Base-by-base conservation (phyloP, 2,113 vertebrate species). In the Osmerus eperlanus region DNA sequence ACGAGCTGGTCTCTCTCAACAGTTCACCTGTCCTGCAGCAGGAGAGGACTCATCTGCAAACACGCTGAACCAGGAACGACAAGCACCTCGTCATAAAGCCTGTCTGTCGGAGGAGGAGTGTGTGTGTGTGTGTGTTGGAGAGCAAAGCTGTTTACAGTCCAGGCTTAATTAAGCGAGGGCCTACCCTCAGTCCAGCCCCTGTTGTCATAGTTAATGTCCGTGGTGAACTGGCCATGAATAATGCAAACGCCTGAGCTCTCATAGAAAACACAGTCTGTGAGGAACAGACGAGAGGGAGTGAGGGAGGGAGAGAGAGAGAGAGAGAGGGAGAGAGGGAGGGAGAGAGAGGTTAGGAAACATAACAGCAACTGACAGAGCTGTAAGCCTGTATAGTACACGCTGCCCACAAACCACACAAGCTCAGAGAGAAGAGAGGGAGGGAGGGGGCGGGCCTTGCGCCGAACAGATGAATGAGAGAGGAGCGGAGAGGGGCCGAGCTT, bases 131-230 rank as follows among this genome's bases (percentile, higher is more conserved):
- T 59, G 53, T 41, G 67, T 59, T 8, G 11, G 54, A 15, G 52
- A n/a, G 54, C 13, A 28, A 68, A 60, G 41, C 32, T 36, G 32
- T 5, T 9, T 51, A 36, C 28, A 16, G 72, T 55, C 77, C 32
- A 2, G 32, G 28, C 70, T 71, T 77, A 77, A 82, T 77, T 67
- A 78, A 78, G 74, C 71, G 68, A 60, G 68, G 75, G 41, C 53
- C 15, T 61, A 55, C 66, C n/a, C 18, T 9, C 73, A 78, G 71
- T 73, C 3, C 29, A 77, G 74, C 80, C 73, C 70, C 76, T 73
- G 74, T 81, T 85, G 79, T 85, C 78, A 75, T 90, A 81, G 78
- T 85, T 86, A 77, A 83, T 78, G 81, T 81, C 67, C 61, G 28
- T 60, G 53, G 72, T 72, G 61, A 79, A 47, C 75, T 70, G 36